Conservation (phyloP, 2,113 vertebrate genomes). For the Notothenia rossii region DNA sequence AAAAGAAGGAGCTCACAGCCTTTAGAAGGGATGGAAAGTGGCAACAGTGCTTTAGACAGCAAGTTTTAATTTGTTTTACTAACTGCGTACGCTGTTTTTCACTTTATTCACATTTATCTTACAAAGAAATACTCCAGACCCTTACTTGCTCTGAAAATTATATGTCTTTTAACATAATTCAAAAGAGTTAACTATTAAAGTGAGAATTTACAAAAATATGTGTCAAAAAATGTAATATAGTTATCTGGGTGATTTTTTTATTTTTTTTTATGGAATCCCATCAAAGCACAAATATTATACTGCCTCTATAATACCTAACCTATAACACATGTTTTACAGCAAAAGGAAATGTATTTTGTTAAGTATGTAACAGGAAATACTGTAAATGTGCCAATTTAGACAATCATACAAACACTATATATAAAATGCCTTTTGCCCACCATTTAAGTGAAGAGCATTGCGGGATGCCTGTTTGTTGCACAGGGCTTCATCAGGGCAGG, state of each 20-base stretch:
- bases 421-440: neutral
- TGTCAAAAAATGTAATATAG: too few relatives aligned
- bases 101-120: neutral
- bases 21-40: too few relatives aligned
- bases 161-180: neutral
- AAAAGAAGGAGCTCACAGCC: too few relatives aligned
- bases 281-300: conserved; percentile 9
- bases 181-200: neutral
- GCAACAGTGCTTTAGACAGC: too few relatives aligned
- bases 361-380: conserved; percentile 19
- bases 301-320: conserved; percentile 24
- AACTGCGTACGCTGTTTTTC: too few relatives aligned
- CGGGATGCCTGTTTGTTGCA: neutral
- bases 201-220: neutral
- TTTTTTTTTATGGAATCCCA: neutral
- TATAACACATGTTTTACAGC: conserved; percentile 24
- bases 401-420: neutral
- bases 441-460: neutral
- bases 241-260: neutral
- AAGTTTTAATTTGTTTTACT: too few relatives aligned
- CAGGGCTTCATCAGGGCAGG: neutral
- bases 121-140: neutral
- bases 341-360: conserved; percentile 22
- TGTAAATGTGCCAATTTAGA: conserved; percentile 12
- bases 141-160: neutral